Evolutionary conservation across 2,888 invertebrate genomes (phyloP).

Genomic region (Synanthedon myopaeformis): DNA sequence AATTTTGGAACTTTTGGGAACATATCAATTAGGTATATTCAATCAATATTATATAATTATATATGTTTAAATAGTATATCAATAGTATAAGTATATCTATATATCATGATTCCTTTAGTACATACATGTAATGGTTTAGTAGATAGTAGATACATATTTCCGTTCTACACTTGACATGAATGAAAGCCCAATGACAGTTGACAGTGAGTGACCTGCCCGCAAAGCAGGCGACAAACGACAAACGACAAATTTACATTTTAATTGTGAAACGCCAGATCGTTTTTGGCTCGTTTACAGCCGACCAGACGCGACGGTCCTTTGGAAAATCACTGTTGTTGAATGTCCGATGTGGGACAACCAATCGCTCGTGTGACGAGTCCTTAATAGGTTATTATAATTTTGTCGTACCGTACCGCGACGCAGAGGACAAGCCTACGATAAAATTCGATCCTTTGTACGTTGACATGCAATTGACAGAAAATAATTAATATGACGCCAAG

Average conservation of each 20-base stretch:
- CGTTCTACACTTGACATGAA: slow-evolving; percentile 2
- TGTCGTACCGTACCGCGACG: slow-evolving; percentile 15
- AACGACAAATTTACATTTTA: slow-evolving; percentile 50
- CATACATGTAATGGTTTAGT: too few species aligned
- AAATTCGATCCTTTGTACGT: neutral
- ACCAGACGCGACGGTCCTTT: slow-evolving; percentile 10
- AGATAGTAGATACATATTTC: too few species aligned
- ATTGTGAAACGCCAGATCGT: slow-evolving; percentile 36
- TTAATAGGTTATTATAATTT: slow-evolving; percentile 59
- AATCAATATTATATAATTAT: too few species aligned
- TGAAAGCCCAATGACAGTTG: slow-evolving; percentile 16
- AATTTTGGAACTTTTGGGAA: too few species aligned
- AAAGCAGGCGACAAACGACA: slow-evolving; percentile 4
- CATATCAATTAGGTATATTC: too few species aligned
- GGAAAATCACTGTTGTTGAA: slow-evolving; percentile 35
- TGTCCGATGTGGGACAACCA: slow-evolving; percentile 31
- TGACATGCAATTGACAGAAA: neutral
- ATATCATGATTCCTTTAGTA: too few species aligned
- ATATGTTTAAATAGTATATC: too few species aligned
- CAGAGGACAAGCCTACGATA: neutral
- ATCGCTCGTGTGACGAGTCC: slow-evolving; percentile 47
- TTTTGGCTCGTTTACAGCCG: slow-evolving; percentile 24
- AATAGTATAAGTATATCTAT: too few species aligned
- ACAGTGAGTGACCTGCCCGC: slow-evolving; percentile 5
- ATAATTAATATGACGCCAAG: too few species aligned